Base-by-base conservation (phyloP, 2,113 vertebrate species). In the Procavia capensis region DNA sequence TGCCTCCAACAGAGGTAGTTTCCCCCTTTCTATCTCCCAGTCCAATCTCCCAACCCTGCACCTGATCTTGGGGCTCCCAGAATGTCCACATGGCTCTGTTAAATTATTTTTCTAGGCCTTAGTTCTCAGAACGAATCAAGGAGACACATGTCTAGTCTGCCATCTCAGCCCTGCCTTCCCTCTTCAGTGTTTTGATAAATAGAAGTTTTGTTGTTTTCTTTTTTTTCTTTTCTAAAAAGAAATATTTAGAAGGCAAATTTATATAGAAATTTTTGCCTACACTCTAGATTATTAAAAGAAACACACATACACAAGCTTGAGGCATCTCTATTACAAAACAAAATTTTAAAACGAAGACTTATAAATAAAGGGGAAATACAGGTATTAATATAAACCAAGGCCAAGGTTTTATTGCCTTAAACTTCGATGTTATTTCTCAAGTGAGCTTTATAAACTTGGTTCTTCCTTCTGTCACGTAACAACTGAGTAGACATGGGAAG, bases 371-470 rank as follows among this genome's bases (percentile, higher is more conserved):
- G 61, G 34, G 11, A 86, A 93, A 76, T 78, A 27, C 0, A 4
- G 11, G 2, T 85, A 76, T 41, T 81, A 68, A 75, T 45, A 57
- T 68, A 84, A 91, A 87, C 75, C 13, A 11, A 50, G 75, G 3
- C 39, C 39, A 88, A 19, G 17, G 80, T 80, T 95, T 20, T 34
- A 9, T 13, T 34, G 14, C n/a, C 64, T 64, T 76, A 39, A 74
- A 47, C n/a, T 87, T 91, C 9, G 50, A 34, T 74, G 34, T 45
- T 94, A 9, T 89, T 85, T 88, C 70, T 41, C 41, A 84, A 91
- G 45, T 61, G 41, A 80, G 41, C 24, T 91, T 3, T 75, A 36
- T 29, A 54, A 54, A 29, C 76, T 88, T 39, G 13, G 14, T 41
- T 88, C 47, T 66, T 91, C 61, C 82, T 39, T n/a, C 14, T 43